These are phyloP conservation scores for Trichomycterus rosablanca DNA, from an alignment of 2,113 vertebrate genomes.

Conservation along the genomic window DNA sequence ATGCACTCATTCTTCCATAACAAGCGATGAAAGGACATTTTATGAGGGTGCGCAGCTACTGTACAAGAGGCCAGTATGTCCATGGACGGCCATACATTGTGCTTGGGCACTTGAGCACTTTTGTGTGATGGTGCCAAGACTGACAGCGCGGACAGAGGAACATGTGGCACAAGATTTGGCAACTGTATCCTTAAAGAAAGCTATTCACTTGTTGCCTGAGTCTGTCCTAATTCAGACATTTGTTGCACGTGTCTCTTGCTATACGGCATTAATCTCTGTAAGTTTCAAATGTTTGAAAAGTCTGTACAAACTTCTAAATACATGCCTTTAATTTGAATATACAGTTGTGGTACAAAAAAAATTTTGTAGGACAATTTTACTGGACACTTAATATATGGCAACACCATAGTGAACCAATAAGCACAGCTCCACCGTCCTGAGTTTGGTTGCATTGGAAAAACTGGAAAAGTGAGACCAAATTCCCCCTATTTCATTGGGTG, in stretches of 20 bases:
- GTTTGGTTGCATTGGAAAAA: no score
- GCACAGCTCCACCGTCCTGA: no score
- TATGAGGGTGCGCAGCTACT: conserved; percentile 70
- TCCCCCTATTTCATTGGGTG: no score
- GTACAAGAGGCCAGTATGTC: conserved; percentile 76
- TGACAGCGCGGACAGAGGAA: conserved; percentile 20
- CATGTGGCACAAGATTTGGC: conserved; percentile 29
- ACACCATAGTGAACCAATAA: no score
- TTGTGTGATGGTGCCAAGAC: conserved; percentile 29
- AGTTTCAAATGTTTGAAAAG: no score
- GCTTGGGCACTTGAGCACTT: conserved; percentile 48
- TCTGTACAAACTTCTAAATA: no score
- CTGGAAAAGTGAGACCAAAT: no score
- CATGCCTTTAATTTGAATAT: no score
- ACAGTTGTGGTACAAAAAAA: no score
- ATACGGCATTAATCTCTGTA: no score
- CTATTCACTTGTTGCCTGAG: conserved; percentile 52
- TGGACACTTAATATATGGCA: no score
- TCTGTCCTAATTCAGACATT: conserved; percentile 47
- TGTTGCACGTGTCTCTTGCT: conserved; percentile 63
- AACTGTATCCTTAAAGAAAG: conserved; percentile 33
- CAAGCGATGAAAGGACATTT: conserved; percentile 59
- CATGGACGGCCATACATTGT: conserved; percentile 51
- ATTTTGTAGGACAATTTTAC: no score
- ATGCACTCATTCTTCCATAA: conserved; percentile 61